Base-by-base conservation (phyloP, 2,888 invertebrate genomes). In the Ametastegia equiseti region DNA sequence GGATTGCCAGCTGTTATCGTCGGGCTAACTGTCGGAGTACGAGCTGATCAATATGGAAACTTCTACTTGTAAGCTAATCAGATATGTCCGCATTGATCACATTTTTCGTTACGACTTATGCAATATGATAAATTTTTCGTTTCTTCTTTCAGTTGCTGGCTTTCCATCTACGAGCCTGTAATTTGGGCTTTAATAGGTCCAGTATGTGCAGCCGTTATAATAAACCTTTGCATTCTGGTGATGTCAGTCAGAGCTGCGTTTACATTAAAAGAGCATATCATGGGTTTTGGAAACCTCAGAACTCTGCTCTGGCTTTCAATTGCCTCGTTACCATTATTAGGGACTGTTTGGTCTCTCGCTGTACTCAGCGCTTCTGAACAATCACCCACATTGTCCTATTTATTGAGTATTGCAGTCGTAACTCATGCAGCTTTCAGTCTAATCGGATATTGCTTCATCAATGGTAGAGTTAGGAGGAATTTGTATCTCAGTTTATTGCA, bases 121-220 rank as follows among this genome's bases (percentile, higher is more conserved):
- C 2, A 50, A n/a, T 47, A 13, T 47, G 47, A 47, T 47, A 2
- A 73, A 45, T 47, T 30, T 2, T 27, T 15, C n/a, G 69, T 86
- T 84, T 83, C 82, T 71, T n/a, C n/a, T 91, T 92, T 67, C 92
- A 98, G 98, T 91, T 99, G 99, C 92, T 99, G 98, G 98, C 94
- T 99, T 83, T 97, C 97, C 9, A 95, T 98, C 60, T 97, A 98
- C 90, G 98, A 98, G 91, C 96, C 97, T 30, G 97, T 98, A 30
- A 96, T 98, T 65, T 99, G 98, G 98, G 97, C 98, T 93, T 94
- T 98, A 87, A 97, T 98, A 85, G 97, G 97, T 2, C 98, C 99
- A 6, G 96, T 98, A 42, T 96, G 95, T 45, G 94, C 95, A 82
- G 94, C 96, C 88, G 96, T 97, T 0, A 92, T 95, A 39, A 94